Evolutionary conservation across 2,888 invertebrate species (phyloP).

Genomic region (Cinara cedri): DNA sequence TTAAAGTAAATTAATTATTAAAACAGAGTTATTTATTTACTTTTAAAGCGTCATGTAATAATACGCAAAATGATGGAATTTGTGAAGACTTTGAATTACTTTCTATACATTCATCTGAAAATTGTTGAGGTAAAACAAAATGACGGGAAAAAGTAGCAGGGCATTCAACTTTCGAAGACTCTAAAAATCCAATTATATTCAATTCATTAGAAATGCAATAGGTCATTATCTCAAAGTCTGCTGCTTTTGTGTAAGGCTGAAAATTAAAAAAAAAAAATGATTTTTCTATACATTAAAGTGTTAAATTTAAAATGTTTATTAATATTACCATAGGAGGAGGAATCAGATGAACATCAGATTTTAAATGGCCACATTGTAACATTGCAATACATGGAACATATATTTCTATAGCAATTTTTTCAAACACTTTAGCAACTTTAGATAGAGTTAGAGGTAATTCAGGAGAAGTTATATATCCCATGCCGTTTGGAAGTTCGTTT

Average conservation of each 20-base stretch:
- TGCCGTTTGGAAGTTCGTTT: slow-evolving; percentile 68
- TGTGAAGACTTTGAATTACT: slow-evolving; percentile 43
- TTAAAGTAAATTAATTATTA: background rate
- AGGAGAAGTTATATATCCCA: slow-evolving; percentile 69
- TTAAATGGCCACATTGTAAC: slow-evolving; percentile 77
- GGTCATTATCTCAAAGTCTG: slow-evolving; percentile 71
- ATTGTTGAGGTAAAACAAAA: slow-evolving; percentile 75
- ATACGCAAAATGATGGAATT: slow-evolving; percentile 70
- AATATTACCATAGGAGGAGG: slow-evolving; percentile 73
- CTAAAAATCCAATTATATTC: slow-evolving; percentile 85
- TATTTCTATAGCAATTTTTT: slow-evolving; percentile 74
- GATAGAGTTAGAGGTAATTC: slow-evolving; percentile 66
- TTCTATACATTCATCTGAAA: slow-evolving; percentile 59
- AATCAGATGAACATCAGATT: slow-evolving; percentile 74
- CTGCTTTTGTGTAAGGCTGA: slow-evolving; percentile 67
- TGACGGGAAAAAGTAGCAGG: slow-evolving; percentile 91
- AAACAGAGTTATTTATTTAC: slow-evolving; percentile 65
- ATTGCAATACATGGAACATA: slow-evolving; percentile 76
- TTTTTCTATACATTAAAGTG: background rate
- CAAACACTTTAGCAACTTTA: slow-evolving; percentile 66
- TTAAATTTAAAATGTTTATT: background rate
- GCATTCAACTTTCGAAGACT: slow-evolving; percentile 86
- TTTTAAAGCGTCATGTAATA: slow-evolving; percentile 91
- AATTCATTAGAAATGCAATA: slow-evolving; percentile 75
- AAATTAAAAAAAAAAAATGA: slow-evolving; percentile 59